phyloP scores from a whole-genome alignment of 2,113 vertebrate species.

The Danionella cerebrum region DNA sequence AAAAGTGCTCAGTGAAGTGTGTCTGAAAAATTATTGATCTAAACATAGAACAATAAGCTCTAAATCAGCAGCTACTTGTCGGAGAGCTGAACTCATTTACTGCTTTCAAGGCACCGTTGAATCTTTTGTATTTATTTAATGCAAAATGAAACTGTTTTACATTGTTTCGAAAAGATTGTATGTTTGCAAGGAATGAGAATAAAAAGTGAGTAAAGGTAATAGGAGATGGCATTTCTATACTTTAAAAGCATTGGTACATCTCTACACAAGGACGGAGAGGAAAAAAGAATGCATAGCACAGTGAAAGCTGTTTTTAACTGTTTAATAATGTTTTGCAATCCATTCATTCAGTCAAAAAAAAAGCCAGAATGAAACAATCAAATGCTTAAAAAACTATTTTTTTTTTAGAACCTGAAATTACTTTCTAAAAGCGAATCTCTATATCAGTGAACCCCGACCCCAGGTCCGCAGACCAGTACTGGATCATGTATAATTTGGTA shows the following conservation, averaged over 20 bases:
- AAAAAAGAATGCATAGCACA: too few relatives aligned
- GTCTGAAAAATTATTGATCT: neutral
- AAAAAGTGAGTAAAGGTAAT: constrained; percentile 46
- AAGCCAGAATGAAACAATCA: too few relatives aligned
- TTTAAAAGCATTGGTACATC: constrained; percentile 48
- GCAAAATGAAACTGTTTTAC: neutral
- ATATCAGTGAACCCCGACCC: too few relatives aligned
- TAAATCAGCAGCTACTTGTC: neutral
- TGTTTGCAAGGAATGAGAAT: constrained; percentile 24
- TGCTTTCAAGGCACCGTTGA: too few relatives aligned
- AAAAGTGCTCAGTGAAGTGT: neutral
- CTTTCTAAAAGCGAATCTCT: too few relatives aligned
- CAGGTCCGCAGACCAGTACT: too few relatives aligned
- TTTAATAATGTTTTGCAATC: too few relatives aligned
- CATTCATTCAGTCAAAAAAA: too few relatives aligned
- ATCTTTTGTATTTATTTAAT: neutral
- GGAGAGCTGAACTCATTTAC: neutral
- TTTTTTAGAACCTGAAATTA: too few relatives aligned
- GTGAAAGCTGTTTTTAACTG: too few relatives aligned
- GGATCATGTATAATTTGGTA: too few relatives aligned
- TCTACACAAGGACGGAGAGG: constrained; percentile 43
- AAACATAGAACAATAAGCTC: neutral
- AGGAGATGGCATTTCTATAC: constrained; percentile 17
- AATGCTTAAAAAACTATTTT: too few relatives aligned
- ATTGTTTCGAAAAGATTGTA: constrained; percentile 1